phyloP scores from a whole-genome alignment of 1,140 invertebrate genomes.

The Asbolus verrucosus region DNA sequence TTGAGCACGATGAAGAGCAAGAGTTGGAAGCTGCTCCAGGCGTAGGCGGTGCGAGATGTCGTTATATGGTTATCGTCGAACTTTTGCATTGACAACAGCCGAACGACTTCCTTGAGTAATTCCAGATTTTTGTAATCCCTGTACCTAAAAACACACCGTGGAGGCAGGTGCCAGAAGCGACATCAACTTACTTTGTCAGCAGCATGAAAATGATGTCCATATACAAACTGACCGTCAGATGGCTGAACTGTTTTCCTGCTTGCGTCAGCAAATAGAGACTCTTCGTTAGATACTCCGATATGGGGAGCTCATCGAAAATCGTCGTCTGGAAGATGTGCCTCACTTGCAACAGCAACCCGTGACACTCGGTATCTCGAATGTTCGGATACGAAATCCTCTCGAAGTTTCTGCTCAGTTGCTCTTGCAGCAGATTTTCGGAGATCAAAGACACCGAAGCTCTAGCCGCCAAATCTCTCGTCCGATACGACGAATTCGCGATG shows the following conservation, averaged over 20 bases:
- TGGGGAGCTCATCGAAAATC: slow-evolving; percentile 44
- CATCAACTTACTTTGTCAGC: slow-evolving; percentile 49
- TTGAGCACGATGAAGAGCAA: slow-evolving; percentile 5
- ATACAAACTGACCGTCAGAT: slow-evolving; percentile 52
- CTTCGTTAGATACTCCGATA: slow-evolving; percentile 46
- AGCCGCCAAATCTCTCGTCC: slow-evolving; percentile 76
- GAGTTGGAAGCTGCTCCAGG: slow-evolving; percentile 11
- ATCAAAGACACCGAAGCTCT: slow-evolving; percentile 76
- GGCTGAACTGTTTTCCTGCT: slow-evolving; percentile 51
- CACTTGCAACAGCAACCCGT: slow-evolving; percentile 71
- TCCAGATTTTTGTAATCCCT: slow-evolving; percentile 6
- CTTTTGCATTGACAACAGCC: background rate
- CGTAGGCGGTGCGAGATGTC: background rate
- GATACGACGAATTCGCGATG: slow-evolving; percentile 70
- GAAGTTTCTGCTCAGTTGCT: slow-evolving; percentile 61
- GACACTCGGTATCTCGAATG: slow-evolving; percentile 67
- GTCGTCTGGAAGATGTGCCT: slow-evolving; percentile 51
- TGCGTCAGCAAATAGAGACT: slow-evolving; percentile 50
- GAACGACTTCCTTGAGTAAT: slow-evolving; percentile 8
- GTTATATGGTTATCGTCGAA: background rate
- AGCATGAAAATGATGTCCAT: slow-evolving; percentile 54
- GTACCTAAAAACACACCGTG: too few relatives aligned
- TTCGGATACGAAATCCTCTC: slow-evolving; percentile 51
- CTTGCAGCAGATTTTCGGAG: slow-evolving; percentile 60
- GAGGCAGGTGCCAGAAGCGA: too few relatives aligned